Evolutionary conservation across 2,888 invertebrate species (phyloP), one percentile per base, ranked within the genome.

Genomic region (Actias luna): DNA sequence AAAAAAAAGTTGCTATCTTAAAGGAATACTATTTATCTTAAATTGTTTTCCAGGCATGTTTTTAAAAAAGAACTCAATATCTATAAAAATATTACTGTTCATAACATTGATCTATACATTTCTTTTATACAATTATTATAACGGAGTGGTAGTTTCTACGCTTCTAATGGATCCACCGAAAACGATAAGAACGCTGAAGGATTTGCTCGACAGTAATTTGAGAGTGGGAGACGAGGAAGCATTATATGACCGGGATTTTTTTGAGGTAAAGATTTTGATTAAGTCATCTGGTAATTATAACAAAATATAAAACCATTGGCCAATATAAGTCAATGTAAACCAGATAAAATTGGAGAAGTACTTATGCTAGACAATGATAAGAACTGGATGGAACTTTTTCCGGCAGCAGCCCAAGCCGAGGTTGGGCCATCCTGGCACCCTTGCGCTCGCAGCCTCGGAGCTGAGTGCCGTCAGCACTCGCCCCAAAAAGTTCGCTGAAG

Each of bases 51-150:
- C 67, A 94, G 94, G 93, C 57, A 79, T 86, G 65, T 73, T 81
- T 5, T 80, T 92, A n/a, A 78, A 82, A 18, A 85, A 89, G 42
- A 80, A 78, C 35, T 82, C 93, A 0, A 82, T 89, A 27, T 93
- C 95, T 0, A 88, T 94, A 2, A 93, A 94, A 64, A 82, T 94
- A 55, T 83, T 94, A 29, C 84, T 93, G 3, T 87, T 94, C 61
- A 88, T 90, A 1, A 91, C 93, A 1, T 88, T 94, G 58, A 61
- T 95, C 1, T 95, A 94, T 77, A 89, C 94, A 0, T 88, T 95
- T 66, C 89, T 94, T 22, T 83, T 95, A 57, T 95, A 94, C 78
- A 95, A 95, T 75, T 95, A 95, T 79, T 96, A 95, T 79, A 95
- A 95, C 55, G 95, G 95, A 1, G 94, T 94, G 59, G 94, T 96